Evolutionary conservation across 2,888 invertebrate genomes (phyloP).

Genomic region (Lysandra bellargus): DNA sequence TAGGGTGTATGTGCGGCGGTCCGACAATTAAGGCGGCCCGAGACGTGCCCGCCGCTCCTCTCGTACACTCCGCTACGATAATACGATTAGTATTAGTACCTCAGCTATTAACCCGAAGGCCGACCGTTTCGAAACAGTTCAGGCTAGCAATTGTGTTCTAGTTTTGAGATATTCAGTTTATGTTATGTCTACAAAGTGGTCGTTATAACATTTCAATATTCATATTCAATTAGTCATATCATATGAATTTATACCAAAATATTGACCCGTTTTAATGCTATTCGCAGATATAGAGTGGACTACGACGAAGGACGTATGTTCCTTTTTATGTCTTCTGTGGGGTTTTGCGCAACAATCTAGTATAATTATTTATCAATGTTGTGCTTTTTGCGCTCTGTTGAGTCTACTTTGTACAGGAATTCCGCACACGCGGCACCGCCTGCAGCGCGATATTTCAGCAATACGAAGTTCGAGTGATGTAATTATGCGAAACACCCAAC

Average conservation of each 20-base stretch:
- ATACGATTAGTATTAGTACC: not conserved
- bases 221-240: too few relatives aligned
- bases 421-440: not conserved
- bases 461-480: not conserved
- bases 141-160: not conserved
- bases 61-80: slow-evolving; percentile 2
- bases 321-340: not conserved
- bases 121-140: not conserved
- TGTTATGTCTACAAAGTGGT: not conserved
- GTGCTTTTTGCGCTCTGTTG: not conserved
- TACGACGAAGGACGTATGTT: not conserved
- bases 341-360: not conserved
- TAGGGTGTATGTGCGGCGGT: not conserved
- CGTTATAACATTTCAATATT: not conserved
- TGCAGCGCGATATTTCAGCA: not conserved
- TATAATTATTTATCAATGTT: not conserved
- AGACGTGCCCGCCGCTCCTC: not conserved
- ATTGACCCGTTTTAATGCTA: too few relatives aligned
- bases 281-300: not conserved
- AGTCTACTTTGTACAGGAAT: not conserved
- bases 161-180: not conserved
- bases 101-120: not conserved
- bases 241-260: too few relatives aligned
- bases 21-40: not conserved
- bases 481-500: not conserved